Evolutionary conservation across 2,888 invertebrate genomes (phyloP).

Genomic region (Thalpophila matura): DNA sequence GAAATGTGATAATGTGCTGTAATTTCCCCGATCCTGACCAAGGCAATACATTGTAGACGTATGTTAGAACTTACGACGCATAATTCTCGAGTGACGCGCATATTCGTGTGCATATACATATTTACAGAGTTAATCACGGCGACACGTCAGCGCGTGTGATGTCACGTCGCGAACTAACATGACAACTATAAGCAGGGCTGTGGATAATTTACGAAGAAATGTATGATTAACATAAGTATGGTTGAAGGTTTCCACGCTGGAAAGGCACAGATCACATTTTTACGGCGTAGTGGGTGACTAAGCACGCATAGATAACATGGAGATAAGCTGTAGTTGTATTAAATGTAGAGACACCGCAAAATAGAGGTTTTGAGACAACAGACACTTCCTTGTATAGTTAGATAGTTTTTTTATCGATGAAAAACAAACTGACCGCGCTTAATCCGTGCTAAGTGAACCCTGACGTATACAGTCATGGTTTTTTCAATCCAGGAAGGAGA

Average conservation of each 20-base stretch:
- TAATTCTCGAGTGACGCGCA: constrained; percentile 51
- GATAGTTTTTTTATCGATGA: constrained; percentile 18
- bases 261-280: constrained; percentile 1
- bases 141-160: constrained; percentile 60
- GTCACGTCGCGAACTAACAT: constrained; percentile 53
- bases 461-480: constrained; percentile 4
- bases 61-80: constrained; percentile 34
- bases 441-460: constrained; percentile 25
- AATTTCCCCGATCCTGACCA: constrained; percentile 44
- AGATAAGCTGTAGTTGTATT: not conserved
- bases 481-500: constrained; percentile 33
- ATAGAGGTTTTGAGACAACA: constrained; percentile 11
- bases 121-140: constrained; percentile 59
- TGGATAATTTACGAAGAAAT: constrained; percentile 21
- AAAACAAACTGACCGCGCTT: constrained; percentile 20
- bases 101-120: constrained; percentile 44
- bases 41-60: constrained; percentile 39
- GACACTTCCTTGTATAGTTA: constrained; percentile 29
- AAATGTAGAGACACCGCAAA: not conserved
- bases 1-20: constrained; percentile 17
- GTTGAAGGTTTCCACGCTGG: not conserved
- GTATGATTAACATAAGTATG: constrained; percentile 8
- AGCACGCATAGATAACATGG: too few relatives aligned
- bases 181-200: constrained; percentile 17
- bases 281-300: not conserved